Base-by-base conservation (phyloP, 37 sponge, comb jelly and placozoan genomes). In the Hormiphora californensis region DNA sequence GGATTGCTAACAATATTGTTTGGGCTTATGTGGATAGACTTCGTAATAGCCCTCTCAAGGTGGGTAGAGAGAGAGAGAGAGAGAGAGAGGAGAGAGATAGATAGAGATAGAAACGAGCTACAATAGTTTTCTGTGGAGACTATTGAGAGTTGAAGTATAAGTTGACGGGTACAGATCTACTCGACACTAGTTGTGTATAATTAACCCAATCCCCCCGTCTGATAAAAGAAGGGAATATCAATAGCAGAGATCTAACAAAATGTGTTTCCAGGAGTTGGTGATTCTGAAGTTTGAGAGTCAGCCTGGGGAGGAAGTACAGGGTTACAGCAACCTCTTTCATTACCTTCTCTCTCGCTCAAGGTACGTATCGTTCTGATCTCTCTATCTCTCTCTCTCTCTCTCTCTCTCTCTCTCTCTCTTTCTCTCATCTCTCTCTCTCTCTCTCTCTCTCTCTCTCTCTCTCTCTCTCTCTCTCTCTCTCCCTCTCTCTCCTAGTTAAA, bases 241-340 rank as follows among this genome's bases (percentile, higher is more conserved):
- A n/a, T n/a, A n/a, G n/a, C n/a, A n/a, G n/a, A n/a, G n/a, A n/a
- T n/a, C n/a, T n/a, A n/a, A n/a, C n/a, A n/a, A n/a, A n/a, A n/a
- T n/a, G n/a, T 49, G 15, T 15, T 19, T 30, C 28, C 81, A 73
- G 81, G 81, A 73, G 27, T 46, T 73, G 46, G 43, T 73, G 1
- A 73, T 73, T 4, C 38, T 73, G 81, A 73, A 73, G 81, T 73
- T 73, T 41, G 81, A 73, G 81, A 73, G 81, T 73, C 81, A 73
- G 81, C 40, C 40, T 28, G 81, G 81, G 44, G 81, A 73, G 27
- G 81, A 73, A 21, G 81, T 73, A 5, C 81, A 73, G 44, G 81
- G 81, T 3, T 73, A 73, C 44, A 73, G 81, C 44, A 73, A 73
- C 44, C 46, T 73, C 46, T 73, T 73, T 28, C 81, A 73, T 46